These are phyloP conservation scores for Myripristis jacobus DNA, from an alignment of 2,797 vertebrate genomes.

Conservation along the genomic window DNA sequence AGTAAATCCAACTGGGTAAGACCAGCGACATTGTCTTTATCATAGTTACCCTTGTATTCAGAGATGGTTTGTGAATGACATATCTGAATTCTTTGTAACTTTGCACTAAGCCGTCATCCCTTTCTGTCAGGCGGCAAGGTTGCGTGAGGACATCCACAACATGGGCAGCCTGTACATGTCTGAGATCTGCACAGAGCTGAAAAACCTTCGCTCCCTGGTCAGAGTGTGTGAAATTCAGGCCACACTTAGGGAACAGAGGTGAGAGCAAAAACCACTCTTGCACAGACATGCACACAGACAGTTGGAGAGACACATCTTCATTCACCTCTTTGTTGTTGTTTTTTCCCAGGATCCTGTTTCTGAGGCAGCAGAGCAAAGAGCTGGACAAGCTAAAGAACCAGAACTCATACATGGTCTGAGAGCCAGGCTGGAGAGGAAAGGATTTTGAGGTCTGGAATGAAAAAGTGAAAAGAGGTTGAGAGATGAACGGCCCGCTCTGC, in stretches of 20 bases:
- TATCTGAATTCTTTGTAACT: neutral
- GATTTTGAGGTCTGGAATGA: slow-evolving; percentile 47
- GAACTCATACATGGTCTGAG: slow-evolving; percentile 99
- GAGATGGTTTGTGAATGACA: neutral
- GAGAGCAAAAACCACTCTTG: slow-evolving; percentile 29
- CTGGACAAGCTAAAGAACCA: slow-evolving; percentile 99
- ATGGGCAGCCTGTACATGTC: slow-evolving; percentile 99
- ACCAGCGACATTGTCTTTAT: neutral
- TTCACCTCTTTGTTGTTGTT: neutral
- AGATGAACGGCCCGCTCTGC: slow-evolving; percentile 57
- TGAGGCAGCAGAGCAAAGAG: slow-evolving; percentile 99
- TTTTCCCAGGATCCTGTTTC: slow-evolving; percentile 93
- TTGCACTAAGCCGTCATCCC: rapidly evolving
- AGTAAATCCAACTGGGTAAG: neutral
- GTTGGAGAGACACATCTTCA: neutral
- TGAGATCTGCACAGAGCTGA: slow-evolving; percentile 99
- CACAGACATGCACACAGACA: neutral
- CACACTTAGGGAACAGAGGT: slow-evolving; percentile 99
- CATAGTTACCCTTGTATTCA: neutral
- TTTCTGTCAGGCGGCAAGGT: slow-evolving; percentile 88
- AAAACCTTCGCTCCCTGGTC: slow-evolving; percentile 99
- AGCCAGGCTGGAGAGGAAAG: slow-evolving; percentile 70
- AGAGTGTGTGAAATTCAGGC: slow-evolving; percentile 99
- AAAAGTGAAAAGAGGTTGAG: slow-evolving; percentile 37
- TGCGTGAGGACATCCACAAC: slow-evolving; percentile 96